Percentiles rank a stretch among this genome's conserved stretches.
Evolutionary conservation across 2,888 invertebrate genomes (phyloP).

Genomic region (Dasysyrphus tricinctus): DNA sequence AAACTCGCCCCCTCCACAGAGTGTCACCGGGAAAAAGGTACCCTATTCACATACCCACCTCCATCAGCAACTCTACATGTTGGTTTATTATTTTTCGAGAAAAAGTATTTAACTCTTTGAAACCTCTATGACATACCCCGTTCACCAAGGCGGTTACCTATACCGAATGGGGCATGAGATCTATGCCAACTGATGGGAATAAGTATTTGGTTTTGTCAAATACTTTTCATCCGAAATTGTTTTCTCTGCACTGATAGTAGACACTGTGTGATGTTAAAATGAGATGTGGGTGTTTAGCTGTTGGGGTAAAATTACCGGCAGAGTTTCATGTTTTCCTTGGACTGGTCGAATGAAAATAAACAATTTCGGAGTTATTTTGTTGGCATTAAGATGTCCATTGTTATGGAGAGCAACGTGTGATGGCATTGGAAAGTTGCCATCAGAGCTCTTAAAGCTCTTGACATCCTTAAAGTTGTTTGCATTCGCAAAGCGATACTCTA

Average conservation of each 20-base stretch:
- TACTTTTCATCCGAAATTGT: conserved; percentile 71
- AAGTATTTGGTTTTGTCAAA: conserved; percentile 72
- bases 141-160: conserved; percentile 3
- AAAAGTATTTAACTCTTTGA: conserved; percentile 37
- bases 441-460: conserved; percentile 19
- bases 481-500: neutral
- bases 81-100: conserved; percentile 69
- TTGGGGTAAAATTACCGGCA: conserved; percentile 13
- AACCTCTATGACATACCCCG: neutral
- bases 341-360: conserved; percentile 52
- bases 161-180: conserved; percentile 19
- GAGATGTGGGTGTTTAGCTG: neutral
- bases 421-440: conserved; percentile 16
- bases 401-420: conserved; percentile 1
- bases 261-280: conserved; percentile 13
- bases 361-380: conserved; percentile 56
- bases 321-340: conserved; percentile 19
- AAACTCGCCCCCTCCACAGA: conserved; percentile 33
- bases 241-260: conserved; percentile 38
- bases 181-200: conserved; percentile 54
- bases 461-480: conserved; percentile 43
- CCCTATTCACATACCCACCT: neutral
- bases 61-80: neutral
- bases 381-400: conserved; percentile 61
- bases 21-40: conserved; percentile 62